Evolutionary conservation across 2,113 vertebrate genomes (phyloP).

Genomic region (Anhinga rufa): DNA sequence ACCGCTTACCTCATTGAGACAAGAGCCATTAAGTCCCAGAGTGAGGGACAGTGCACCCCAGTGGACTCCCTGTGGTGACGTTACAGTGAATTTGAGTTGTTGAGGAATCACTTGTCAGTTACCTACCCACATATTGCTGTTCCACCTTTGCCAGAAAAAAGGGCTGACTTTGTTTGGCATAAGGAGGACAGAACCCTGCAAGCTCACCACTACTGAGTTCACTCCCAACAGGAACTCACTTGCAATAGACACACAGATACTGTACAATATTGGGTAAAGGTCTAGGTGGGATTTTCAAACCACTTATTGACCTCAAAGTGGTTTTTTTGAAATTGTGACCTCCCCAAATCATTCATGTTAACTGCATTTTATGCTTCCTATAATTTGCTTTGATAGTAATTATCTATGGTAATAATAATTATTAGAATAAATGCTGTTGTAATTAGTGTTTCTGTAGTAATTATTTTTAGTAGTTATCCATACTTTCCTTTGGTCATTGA

Average conservation of each 20-base stretch:
- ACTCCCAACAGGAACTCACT: too few relatives aligned
- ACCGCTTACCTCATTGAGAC: too few relatives aligned
- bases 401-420: neutral
- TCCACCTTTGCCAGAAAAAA: slow-evolving; percentile 93
- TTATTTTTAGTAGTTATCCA: neutral
- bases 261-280: neutral
- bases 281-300: neutral
- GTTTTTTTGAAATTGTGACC: neutral
- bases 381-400: neutral
- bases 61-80: slow-evolving; percentile 92
- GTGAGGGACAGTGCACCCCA: slow-evolving; percentile 79
- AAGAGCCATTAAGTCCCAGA: slow-evolving; percentile 81
- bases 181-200: too few relatives aligned
- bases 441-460: neutral
- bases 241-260: neutral
- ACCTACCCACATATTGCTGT: slow-evolving; percentile 86
- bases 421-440: neutral
- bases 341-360: neutral
- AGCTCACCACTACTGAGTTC: too few relatives aligned
- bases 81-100: slow-evolving; percentile 94
- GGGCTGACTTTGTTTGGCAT: too few relatives aligned
- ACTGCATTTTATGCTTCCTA: neutral
- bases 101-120: slow-evolving; percentile 88
- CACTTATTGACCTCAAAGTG: neutral
- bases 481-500: neutral